Evolutionary conservation across 2,797 vertebrate genomes (phyloP), one percentile per base, ranked within the genome.

Genomic region (Simalia tracyae): DNA sequence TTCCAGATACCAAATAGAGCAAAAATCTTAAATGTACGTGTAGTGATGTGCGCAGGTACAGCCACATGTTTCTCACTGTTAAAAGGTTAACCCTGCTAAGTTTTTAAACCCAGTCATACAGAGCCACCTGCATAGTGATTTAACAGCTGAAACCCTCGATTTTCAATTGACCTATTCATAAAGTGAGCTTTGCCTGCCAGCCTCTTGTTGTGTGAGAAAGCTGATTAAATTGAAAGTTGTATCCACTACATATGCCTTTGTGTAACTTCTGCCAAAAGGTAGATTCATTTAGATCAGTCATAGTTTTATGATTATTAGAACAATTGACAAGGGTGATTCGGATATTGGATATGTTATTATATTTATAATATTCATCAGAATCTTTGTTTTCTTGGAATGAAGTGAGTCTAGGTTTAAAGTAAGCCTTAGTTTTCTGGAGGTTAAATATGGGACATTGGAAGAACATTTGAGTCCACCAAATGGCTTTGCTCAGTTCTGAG

Each of bases 61-160:
- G n/a, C 63, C 87, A 68, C 68, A 84, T 19, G 54, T 57, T 66
- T 90, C 68, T 92, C 63, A 66, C 68, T 87, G 76, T 92, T 90
- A 90, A 91, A 92, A 90, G 90, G 59, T 92, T 94, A 91, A 95
- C 46, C 68, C 22, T 89, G 50, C 28, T 92, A 91, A 63, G 94
- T 94, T 97, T 95, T 90, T 95, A 96, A 97, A 95, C 91, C 94
- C 96, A 94, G 93, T 95, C 94, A 94, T 90, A 92, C 93, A 90
- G 12, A 93, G 91, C 94, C 95, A 95, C 95, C 94, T 94, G 95
- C 81, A 84, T 93, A 91, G 91, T 93, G 94, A 95, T 94, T 96
- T n/a, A 68, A 90, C 94, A 88, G 94, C 88, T 94, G 92, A 88
- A 94, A 96, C 95, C 92, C 92, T 60, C 95, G 92, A 91, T 93